Evolutionary conservation across 2,797 vertebrate species (phyloP), one percentile per base, ranked within the genome.

Genomic region (Anguilla megastoma): DNA sequence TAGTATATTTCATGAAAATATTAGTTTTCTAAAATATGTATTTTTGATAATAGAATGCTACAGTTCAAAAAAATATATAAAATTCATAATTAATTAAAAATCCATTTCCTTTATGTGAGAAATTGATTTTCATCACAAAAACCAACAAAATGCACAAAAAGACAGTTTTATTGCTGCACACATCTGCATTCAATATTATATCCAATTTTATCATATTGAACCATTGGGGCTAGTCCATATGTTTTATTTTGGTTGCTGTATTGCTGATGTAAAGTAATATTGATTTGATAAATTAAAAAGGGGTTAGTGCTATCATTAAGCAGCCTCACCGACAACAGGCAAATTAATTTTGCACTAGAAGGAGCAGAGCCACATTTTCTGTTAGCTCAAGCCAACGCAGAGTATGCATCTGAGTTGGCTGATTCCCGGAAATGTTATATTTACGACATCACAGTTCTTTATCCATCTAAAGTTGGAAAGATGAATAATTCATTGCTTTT

Each of bases 401-500:
- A 82, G 36, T 83, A 54, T 60, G 84, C 85, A 33, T 48, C 45
- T 36, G 16, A 33, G 56, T 12, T 33, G 54, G 24, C n/a, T 84
- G 3, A 27, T 18, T 63, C 60, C 45, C 60, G 16, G 21, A 18
- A 76, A 36, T 79, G 27, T 27, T 33, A 24, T 52, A 36, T 86
- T 85, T 48, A 69, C 36, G 10, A 30, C 63, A 63, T 69, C 45
- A 63, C 24, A 48, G 45, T 48, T 69, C 27, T 45, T 58, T 14
- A 30, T 9, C 56, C 86, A 84, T 66, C 84, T 52, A 63, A 85
- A 85, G 87, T 36, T 63, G 36, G n/a, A 48, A 48, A 63, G n/a
- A 79, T 58, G n/a, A 85, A 88, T 88, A 85, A 85, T 58, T 85
- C 52, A 80, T 33, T n/a, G 3, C 50, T 76, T 6, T 74, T 52